phyloP scores from a whole-genome alignment of 2,888 invertebrate genomes.

The Nomada hirtipes region DNA sequence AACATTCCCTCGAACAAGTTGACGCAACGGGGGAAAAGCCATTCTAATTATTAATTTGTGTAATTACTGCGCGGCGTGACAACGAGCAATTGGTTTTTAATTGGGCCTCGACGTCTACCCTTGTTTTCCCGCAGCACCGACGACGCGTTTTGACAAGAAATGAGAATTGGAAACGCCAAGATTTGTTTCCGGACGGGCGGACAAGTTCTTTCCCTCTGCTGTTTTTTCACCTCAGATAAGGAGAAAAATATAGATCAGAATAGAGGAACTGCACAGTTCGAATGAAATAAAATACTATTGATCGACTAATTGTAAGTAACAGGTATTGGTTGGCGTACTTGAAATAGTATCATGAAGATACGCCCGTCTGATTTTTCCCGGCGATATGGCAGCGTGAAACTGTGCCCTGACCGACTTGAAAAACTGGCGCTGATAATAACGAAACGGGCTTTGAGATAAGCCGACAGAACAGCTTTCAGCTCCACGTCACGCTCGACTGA shows the following conservation, averaged over 20 bases:
- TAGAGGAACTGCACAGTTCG: too few relatives aligned
- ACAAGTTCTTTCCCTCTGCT: neutral
- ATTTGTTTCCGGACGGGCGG: neutral
- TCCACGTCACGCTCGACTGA: conserved; percentile 46
- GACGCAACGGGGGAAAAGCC: neutral
- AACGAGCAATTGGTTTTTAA: conserved; percentile 24
- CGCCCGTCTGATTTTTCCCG: conserved; percentile 40
- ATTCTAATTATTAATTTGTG: conserved; percentile 26
- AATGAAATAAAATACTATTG: too few relatives aligned
- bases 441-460: conserved; percentile 62
- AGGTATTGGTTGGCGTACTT: conserved; percentile 37
- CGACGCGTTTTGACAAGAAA: neutral
- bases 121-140: neutral
- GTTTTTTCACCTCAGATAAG: conserved; percentile 14
- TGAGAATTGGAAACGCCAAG: neutral
- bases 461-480: conserved; percentile 44
- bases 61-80: conserved; percentile 15
- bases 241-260: too few relatives aligned
- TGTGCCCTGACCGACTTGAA: conserved; percentile 55
- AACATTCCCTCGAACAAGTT: neutral
- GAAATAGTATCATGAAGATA: conserved; percentile 44
- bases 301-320: neutral
- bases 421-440: conserved; percentile 69
- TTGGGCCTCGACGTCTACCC: neutral
- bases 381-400: conserved; percentile 56